Evolutionary conservation across 2,113 vertebrate species (phyloP).

Genomic region (Holacanthus passer): DNA sequence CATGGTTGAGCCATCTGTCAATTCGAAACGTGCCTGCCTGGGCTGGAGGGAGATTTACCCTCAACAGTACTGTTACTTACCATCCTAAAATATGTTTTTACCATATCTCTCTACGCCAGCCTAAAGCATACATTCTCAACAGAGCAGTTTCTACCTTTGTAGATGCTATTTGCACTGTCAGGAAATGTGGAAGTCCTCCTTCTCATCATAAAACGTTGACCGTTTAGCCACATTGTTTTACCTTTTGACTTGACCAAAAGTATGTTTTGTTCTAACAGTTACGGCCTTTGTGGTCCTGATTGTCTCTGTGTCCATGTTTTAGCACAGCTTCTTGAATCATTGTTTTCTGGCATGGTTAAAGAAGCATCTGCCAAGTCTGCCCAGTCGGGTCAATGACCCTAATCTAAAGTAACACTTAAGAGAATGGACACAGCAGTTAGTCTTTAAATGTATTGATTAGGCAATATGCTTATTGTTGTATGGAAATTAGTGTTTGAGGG

Average conservation of each 20-base stretch:
- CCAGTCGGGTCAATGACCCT: constrained; percentile 33
- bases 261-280: neutral
- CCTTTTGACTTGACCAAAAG: neutral
- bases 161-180: neutral
- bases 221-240: constrained; percentile 3
- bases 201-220: neutral
- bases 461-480: constrained; percentile 48
- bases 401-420: constrained; percentile 56
- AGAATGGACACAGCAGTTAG: constrained; percentile 28
- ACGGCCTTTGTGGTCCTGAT: neutral
- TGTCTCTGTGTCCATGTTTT: constrained; percentile 1
- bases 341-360: constrained; percentile 29
- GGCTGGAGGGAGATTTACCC: constrained; percentile 4
- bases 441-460: constrained; percentile 49
- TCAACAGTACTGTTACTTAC: constrained; percentile 15
- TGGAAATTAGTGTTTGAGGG: constrained; percentile 24
- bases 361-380: constrained; percentile 42
- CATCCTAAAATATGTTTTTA: constrained; percentile 13
- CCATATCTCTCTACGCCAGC: neutral
- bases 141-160: neutral
- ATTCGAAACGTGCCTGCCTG: constrained; percentile 48
- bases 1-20: constrained; percentile 69
- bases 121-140: neutral
- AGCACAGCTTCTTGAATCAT: constrained; percentile 26
- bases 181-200: neutral